Conservation (phyloP, 2,888 invertebrate species). For the Tinea trinotella region DNA sequence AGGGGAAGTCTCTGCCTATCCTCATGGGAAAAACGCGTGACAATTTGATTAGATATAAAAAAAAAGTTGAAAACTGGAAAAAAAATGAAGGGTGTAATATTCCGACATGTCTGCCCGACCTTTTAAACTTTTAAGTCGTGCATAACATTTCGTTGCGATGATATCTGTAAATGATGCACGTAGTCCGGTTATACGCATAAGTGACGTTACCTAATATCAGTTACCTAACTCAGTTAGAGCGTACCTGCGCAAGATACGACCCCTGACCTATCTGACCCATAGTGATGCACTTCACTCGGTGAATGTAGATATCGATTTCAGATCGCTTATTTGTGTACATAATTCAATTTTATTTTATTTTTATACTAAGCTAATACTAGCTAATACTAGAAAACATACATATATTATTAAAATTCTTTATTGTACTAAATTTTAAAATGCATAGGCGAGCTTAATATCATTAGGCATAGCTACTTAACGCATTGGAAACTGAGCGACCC, state of each 20-base stretch:
- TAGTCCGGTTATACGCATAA: conserved; percentile 23
- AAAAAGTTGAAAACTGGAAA: too few relatives aligned
- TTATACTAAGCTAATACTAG: background rate
- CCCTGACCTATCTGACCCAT: conserved; percentile 48
- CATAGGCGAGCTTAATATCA: too few relatives aligned
- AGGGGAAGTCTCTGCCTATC: too few relatives aligned
- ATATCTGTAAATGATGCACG: conserved; percentile 6
- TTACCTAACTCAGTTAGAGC: conserved; percentile 43
- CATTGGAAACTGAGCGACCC: too few relatives aligned
- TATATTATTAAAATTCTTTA: background rate
- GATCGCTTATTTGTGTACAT: background rate
- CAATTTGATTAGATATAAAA: too few relatives aligned
- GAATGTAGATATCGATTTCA: background rate
- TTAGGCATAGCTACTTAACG: too few relatives aligned
- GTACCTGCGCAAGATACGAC: conserved; percentile 50
- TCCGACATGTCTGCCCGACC: too few relatives aligned
- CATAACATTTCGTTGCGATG: background rate
- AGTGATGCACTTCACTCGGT: conserved; percentile 29
- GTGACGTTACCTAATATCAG: conserved; percentile 40
- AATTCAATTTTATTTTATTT: too few relatives aligned
- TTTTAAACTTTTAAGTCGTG: too few relatives aligned
- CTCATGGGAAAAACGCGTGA: too few relatives aligned
- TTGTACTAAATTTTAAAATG: too few relatives aligned
- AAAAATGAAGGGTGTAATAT: too few relatives aligned
- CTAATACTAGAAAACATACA: background rate